Evolutionary conservation across 2,797 vertebrate genomes (phyloP).

Genomic region (Pseudocheirus occidentalis): DNA sequence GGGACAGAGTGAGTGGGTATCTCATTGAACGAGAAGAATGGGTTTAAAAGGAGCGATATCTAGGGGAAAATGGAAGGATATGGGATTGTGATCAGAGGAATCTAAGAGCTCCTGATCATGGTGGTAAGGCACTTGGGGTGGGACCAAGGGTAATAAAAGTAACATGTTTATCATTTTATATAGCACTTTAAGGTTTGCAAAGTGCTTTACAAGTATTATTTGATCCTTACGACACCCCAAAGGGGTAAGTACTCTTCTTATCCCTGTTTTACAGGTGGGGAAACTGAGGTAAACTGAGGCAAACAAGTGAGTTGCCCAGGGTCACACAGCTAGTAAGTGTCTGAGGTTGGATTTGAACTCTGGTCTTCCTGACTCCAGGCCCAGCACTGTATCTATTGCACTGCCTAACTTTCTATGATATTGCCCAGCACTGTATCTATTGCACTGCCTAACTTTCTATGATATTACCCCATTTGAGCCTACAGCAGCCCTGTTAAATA

Average conservation of each 20-base stretch:
- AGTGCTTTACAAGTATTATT: not conserved
- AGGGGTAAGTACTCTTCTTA: not conserved
- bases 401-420: too few relatives aligned
- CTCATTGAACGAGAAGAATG: not conserved
- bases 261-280: not conserved
- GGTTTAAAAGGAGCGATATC: not conserved
- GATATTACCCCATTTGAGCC: too few relatives aligned
- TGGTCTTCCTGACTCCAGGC: not conserved
- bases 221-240: not conserved
- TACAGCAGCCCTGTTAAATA: too few relatives aligned
- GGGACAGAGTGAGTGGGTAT: not conserved
- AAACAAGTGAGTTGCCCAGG: not conserved
- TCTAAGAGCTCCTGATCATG: not conserved
- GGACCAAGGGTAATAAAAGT: not conserved
- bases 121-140: not conserved
- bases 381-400: too few relatives aligned
- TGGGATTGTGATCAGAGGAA: not conserved
- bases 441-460: too few relatives aligned
- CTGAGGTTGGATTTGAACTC: not conserved
- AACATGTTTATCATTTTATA: not conserved
- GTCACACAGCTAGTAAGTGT: not conserved
- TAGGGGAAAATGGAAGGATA: not conserved
- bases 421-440: too few relatives aligned
- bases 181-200: not conserved
- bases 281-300: not conserved